These are phyloP conservation scores for Neotoxoptera formosana DNA, from an alignment of 1,140 invertebrate genomes.

Conservation along the genomic window DNA sequence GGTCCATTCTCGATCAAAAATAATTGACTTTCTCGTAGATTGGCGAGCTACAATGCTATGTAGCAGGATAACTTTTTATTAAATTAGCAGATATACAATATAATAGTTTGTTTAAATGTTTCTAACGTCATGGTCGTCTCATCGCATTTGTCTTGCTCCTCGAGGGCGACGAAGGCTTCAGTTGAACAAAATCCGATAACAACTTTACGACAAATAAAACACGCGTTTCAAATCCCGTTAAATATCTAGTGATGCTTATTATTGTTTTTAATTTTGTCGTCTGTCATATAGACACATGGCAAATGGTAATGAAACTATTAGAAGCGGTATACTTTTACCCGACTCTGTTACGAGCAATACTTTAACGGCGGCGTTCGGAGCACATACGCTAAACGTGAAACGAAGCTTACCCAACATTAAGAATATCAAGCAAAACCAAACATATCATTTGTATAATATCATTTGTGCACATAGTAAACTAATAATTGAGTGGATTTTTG, in stretches of 20 bases:
- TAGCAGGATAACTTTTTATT: not conserved
- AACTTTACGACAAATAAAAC: not conserved
- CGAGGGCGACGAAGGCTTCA: not conserved
- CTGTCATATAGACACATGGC: not conserved
- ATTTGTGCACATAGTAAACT: slow-evolving; percentile 51
- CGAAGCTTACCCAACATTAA: slow-evolving; percentile 44
- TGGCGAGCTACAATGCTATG: not conserved
- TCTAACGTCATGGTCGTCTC: not conserved
- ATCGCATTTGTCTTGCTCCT: not conserved
- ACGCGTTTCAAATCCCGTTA: not conserved
- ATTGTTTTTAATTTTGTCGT: not conserved
- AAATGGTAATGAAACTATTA: not conserved
- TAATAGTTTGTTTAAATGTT: not conserved
- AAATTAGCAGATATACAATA: not conserved
- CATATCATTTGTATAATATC: slow-evolving; percentile 55
- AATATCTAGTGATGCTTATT: not conserved
- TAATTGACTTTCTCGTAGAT: not conserved
- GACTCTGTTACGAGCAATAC: not conserved
- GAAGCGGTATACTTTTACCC: too few relatives aligned
- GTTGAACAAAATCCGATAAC: not conserved
- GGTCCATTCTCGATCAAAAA: not conserved
- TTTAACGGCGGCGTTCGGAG: not conserved
- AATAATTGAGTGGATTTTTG: slow-evolving; percentile 21
- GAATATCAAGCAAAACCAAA: slow-evolving; percentile 55
- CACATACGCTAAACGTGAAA: not conserved